Evolutionary conservation across 92 coral and sea anemone species (phyloP), one percentile per base, ranked within the genome.

Genomic region (Heteractis magnifica): DNA sequence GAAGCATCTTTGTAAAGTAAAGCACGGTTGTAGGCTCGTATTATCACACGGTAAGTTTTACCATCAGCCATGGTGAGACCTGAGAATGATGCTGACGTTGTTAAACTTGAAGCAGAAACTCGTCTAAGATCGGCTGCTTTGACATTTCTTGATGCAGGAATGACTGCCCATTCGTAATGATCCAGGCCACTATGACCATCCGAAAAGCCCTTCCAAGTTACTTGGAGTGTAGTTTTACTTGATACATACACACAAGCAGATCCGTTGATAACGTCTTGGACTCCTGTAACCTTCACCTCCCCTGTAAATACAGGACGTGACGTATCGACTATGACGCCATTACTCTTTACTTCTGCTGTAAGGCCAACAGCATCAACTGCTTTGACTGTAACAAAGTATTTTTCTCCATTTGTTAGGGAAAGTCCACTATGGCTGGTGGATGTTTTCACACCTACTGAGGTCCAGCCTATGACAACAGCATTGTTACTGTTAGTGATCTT

Each of bases 231-330:
- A 12, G 89, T 86, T 19, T 52, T 85, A 70, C 91, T 86, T 58
- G 89, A 74, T 7, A 92, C 78, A 83, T 93, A 95, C 18, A 95
- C 95, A 77, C 90, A 87, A 9, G 87, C 77, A 7, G 79, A 81
- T 13, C 94, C 95, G 81, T 93, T 86, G 50, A 81, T 76, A 3
- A 71, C 58, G 71, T 90, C 98, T 5, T 19, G 75, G 59, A 76
- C 75, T 0, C 98, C 98, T 23, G 80, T 79, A 4, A 95, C 93
- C 10, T 26, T 41, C 19, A 95, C 88, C 10, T 80, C 81, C 2
- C 98, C 98, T 14, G 90, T 95, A 75, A 93, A 95, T 20, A 95
- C 95, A 18, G 98, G 98, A 49, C 91, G 93, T 6, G 94, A 86
- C 15, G 93, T 90, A 70, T 93, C 98, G 19, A 95, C 81, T 6